Conservation (phyloP, 1,140 invertebrate genomes). For the Mya arenaria region DNA sequence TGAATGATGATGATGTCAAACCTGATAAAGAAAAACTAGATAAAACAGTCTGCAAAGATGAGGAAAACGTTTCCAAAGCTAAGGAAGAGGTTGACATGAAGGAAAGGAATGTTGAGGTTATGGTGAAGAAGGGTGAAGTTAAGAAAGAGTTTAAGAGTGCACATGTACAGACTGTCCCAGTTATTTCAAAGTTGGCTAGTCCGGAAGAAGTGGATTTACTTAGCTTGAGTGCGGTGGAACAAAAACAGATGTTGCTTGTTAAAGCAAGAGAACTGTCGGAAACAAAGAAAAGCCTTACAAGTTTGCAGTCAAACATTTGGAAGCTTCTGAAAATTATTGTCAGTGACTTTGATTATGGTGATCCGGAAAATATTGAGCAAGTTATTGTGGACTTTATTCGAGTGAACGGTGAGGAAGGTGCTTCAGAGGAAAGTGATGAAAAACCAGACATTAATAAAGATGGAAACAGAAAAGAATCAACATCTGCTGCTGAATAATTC, state of each 20-base stretch:
- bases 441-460: no score
- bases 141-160: slow-evolving; percentile 34
- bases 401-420: no score
- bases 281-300: slow-evolving; percentile 23
- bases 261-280: slow-evolving; percentile 46
- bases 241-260: slow-evolving; percentile 27
- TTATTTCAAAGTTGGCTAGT: slow-evolving; percentile 42
- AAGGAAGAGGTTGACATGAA: neutral
- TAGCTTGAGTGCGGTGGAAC: slow-evolving; percentile 34
- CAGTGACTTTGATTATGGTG: slow-evolving; percentile 49
- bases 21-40: slow-evolving; percentile 28
- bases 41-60: slow-evolving; percentile 2
- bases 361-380: slow-evolving; percentile 53
- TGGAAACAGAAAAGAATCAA: no score
- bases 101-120: no score
- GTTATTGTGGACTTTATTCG: slow-evolving; percentile 53
- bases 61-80: neutral
- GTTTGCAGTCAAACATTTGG: slow-evolving; percentile 42
- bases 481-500: no score
- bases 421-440: no score
- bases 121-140: neutral
- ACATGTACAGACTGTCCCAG: slow-evolving; percentile 45
- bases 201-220: slow-evolving; percentile 43
- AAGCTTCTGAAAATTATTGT: slow-evolving; percentile 50
- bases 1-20: slow-evolving; percentile 8